Evolutionary conservation across 1,140 invertebrate species (phyloP), one percentile per base, ranked within the genome.

Genomic region (Druon quercuslanigerum): DNA sequence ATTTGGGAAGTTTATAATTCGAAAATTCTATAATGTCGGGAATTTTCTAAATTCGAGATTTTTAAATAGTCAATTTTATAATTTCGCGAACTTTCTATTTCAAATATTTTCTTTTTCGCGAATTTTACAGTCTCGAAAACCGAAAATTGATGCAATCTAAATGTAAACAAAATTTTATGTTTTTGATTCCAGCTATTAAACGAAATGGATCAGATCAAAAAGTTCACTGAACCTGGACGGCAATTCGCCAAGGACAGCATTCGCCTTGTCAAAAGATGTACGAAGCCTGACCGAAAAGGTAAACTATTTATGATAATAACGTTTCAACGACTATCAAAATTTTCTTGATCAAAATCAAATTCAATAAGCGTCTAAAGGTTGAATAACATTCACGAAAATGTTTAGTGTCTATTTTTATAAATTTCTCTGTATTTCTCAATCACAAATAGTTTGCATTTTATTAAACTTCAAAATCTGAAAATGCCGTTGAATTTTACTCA

Each of bases 221-320:
- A 96, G 91, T 96, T 99, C 85, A 92, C 98, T 78, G 98, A 99
- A 90, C 99, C 99, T 84, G 96, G 95, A 74, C 95, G 96, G 85
- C 96, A 98, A 86, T 99, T 99, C 91, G 94, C 97, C 85, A 99
- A 99, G 92, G 99, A 99, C 91, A 99, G 99, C 16, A 95, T 97
- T 82, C 94, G 99, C 91, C 93, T 99, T 85, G 97, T 99, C 1
- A 99, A 99, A 92, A 96, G 99, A 91, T 99, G 99, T 92, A 99
- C 99, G 71, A 99, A 99, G 91, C 99, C 99, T 71, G 99, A 99
- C 91, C 95, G 98, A 87, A 99, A 98, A 96, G 98, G 97, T 98
- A 93, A 33, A 51, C 1, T 19, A 20, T 72, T 46, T 46, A 46
- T 46, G 40, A 46, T 72, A 2, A 50, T 3, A 25, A n/a, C 1